Evolutionary conservation across 2,797 vertebrate genomes (phyloP).

Genomic region (Salmo trutta): DNA sequence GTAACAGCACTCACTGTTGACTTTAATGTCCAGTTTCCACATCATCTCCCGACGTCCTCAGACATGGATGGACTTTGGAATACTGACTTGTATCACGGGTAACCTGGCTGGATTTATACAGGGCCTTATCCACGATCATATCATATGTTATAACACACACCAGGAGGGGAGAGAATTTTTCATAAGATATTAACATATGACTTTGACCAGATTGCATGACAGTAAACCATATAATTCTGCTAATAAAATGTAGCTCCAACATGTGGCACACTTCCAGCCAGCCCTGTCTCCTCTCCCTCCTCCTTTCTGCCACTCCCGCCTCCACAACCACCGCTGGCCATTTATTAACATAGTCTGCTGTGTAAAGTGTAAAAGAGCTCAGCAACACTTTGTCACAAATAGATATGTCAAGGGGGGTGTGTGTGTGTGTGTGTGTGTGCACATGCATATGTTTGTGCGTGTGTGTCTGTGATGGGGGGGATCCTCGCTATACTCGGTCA

Average conservation of each 20-base stretch:
- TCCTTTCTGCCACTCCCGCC: background rate
- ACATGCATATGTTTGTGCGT: no score
- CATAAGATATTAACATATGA: background rate
- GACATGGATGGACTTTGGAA: no score
- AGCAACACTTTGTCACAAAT: background rate
- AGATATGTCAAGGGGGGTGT: background rate
- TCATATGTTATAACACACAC: background rate
- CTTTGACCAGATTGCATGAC: slow-evolving; percentile 4
- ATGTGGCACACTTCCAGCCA: background rate
- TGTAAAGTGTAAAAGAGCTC: background rate
- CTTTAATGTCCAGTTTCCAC: no score
- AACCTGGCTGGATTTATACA: background rate
- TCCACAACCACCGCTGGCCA: background rate
- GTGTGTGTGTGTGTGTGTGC: no score
- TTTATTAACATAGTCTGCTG: background rate
- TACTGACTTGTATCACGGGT: no score
- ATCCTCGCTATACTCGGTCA: no score
- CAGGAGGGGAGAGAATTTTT: background rate
- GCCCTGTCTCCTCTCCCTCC: background rate
- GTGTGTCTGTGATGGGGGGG: no score
- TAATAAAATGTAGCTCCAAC: background rate
- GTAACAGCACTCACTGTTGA: no score
- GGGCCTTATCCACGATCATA: background rate
- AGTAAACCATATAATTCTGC: background rate
- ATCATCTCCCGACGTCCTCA: no score